Conservation (phyloP, 2,113 vertebrate species). For the Tyrannus savana region DNA sequence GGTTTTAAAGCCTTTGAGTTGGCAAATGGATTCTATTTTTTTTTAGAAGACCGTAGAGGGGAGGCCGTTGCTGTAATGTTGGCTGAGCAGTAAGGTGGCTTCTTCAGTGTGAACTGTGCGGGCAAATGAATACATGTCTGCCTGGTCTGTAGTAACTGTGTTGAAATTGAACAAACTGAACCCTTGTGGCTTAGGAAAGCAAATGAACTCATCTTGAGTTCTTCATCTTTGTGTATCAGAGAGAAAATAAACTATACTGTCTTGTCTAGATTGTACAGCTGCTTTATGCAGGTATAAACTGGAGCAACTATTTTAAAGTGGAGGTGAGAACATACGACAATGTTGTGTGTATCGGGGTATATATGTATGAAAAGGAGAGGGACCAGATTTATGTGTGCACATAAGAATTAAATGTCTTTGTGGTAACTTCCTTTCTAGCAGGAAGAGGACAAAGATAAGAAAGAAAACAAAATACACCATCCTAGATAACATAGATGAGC, state of each 20-base stretch:
- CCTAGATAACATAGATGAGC: conserved; percentile 91
- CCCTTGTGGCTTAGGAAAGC: not conserved
- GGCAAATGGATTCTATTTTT: not conserved
- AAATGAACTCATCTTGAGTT: not conserved
- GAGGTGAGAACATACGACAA: not conserved
- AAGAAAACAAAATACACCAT: conserved; percentile 91
- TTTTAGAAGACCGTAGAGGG: not conserved
- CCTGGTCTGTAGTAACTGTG: not conserved
- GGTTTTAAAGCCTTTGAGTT: not conserved
- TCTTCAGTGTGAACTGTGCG: not conserved
- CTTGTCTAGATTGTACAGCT: not conserved
- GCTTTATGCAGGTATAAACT: not conserved
- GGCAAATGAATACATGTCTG: not conserved
- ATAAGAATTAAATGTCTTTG: not conserved
- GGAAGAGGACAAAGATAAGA: conserved; percentile 83
- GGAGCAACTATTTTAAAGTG: not conserved
- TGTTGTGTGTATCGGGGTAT: not conserved
- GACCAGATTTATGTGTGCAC: not conserved
- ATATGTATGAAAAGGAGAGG: not conserved
- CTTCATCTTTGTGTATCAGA: not conserved
- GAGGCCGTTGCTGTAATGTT: not conserved
- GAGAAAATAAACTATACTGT: not conserved
- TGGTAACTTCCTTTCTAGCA: conserved; percentile 63
- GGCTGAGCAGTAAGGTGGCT: not conserved
- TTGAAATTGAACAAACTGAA: not conserved